Conservation (phyloP, 1,140 invertebrate genomes). For the Drosophila pseudoananassae region DNA sequence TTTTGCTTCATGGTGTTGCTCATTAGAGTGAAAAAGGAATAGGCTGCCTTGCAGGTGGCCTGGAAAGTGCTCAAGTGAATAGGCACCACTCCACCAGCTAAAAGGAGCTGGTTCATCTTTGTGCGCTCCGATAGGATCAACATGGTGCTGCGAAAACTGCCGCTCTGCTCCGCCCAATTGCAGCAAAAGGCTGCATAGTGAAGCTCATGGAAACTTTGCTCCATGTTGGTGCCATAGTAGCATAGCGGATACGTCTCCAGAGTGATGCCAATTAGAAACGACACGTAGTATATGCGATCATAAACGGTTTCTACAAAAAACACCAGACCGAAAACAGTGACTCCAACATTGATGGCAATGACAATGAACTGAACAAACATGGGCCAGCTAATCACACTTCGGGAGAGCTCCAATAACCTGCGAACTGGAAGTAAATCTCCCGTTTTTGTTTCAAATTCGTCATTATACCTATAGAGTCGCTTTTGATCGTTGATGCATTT, state of each 20-base stretch:
- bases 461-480: constrained; percentile 46
- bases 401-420: constrained; percentile 46
- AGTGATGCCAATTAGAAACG: constrained; percentile 42
- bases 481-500: constrained; percentile 64
- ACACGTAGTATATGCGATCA: constrained; percentile 41
- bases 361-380: constrained; percentile 70
- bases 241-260: constrained; percentile 65
- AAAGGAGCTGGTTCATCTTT: constrained; percentile 11
- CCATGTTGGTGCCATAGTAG: constrained; percentile 65
- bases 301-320: constrained; percentile 44
- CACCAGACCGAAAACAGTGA: constrained; percentile 39
- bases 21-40: constrained; percentile 72
- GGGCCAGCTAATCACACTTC: constrained; percentile 53
- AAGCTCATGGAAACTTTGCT: constrained; percentile 39
- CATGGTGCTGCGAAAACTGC: constrained; percentile 36
- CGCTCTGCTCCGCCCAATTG: constrained; percentile 71
- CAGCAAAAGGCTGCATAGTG: constrained; percentile 58
- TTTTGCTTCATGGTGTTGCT: constrained; percentile 11
- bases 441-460: neutral
- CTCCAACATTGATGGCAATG: constrained; percentile 52
- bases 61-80: constrained; percentile 70
- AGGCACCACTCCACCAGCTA: constrained; percentile 62
- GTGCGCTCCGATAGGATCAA: constrained; percentile 64
- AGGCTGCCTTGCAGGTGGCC: constrained; percentile 62
- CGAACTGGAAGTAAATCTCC: neutral